These are phyloP conservation scores for Patiria miniata DNA, from an alignment of 35 echinoderm and acorn worm species.

Conservation along the genomic window DNA sequence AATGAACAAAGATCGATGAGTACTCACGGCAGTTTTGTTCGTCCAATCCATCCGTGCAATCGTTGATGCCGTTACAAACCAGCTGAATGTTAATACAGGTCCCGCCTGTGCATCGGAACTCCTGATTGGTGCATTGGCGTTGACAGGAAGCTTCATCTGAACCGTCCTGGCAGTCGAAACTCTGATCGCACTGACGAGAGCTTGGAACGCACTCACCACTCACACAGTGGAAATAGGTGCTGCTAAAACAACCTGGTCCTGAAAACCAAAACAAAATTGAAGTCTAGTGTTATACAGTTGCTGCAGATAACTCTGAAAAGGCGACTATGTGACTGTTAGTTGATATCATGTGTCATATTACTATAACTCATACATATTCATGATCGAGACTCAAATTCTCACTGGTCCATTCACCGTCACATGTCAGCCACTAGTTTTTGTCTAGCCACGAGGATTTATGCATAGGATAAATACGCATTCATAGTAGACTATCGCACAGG, in stretches of 20 bases:
- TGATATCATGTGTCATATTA: too few relatives aligned
- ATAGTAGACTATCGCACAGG: too few relatives aligned
- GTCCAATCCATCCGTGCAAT: conserved; percentile 44
- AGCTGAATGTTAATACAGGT: conserved; percentile 16
- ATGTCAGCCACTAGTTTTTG: too few relatives aligned
- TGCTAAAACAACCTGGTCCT: neutral
- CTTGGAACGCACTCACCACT: neutral
- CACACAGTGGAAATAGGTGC: neutral
- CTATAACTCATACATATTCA: too few relatives aligned
- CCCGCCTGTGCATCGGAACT: conserved; percentile 32
- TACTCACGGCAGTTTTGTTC: conserved; percentile 32
- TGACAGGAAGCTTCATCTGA: neutral
- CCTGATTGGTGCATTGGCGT: neutral
- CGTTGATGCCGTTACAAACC: conserved; percentile 37
- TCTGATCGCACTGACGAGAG: neutral
- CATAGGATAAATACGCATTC: too few relatives aligned
- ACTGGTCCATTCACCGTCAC: too few relatives aligned
- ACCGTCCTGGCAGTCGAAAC: neutral
- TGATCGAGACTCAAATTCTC: too few relatives aligned
- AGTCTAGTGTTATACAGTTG: too few relatives aligned
- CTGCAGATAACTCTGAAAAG: too few relatives aligned
- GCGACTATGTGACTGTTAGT: too few relatives aligned
- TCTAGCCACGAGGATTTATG: too few relatives aligned
- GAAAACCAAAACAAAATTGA: neutral
- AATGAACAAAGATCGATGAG: neutral